Base-by-base conservation (phyloP, 1,140 invertebrate genomes). In the Frieseomelitta varia region DNA sequence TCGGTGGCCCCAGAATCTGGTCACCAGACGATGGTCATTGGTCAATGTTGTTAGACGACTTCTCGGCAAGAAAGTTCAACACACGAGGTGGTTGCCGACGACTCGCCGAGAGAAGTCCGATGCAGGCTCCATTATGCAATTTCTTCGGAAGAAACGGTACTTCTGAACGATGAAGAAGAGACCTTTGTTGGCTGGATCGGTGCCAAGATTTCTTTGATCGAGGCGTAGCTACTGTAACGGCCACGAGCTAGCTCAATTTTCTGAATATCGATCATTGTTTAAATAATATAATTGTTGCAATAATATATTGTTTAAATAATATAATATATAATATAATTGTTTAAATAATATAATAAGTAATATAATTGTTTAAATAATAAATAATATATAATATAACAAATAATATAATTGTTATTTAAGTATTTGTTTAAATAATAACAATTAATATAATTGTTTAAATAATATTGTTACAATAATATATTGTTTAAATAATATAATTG, bases 11-110 rank as follows among this genome's bases (percentile, higher is more conserved):
- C 86, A 91, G 81, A 86, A 75, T 73, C 84, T 78, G 79, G 88
- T n/a, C 85, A 79, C 63, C 85, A 88, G 47, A 79, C 88, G 80
- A 76, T 92, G 88, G 88, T 85, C 90, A 91, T 91, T 91, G 91
- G 91, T 91, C 90, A 91, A 91, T 87, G 85, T 87, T 86, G 85
- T 61, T 81, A 79, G 27, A 34, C 76, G 81, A 79, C 85, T 79
- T 87, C 85, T 87, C 81, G 82, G 65, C 88, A 89, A 86, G 34
- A 68, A n/a, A 72, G 71, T 79, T 79, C 79, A 74, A 21, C 19
- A 21, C 19, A 56, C 12, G 47, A 53, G 61, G 68, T 53, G 72
- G 73, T 58, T 24, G 30, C 34, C 73, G 73, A 8, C 75, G 63
- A 69, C 72, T 65, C 82, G 69, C 27, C 71, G 61, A 65, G 68